These are phyloP conservation scores for Misgurnus anguillicaudatus DNA, from an alignment of 2,113 vertebrate species.

Conservation along the genomic window DNA sequence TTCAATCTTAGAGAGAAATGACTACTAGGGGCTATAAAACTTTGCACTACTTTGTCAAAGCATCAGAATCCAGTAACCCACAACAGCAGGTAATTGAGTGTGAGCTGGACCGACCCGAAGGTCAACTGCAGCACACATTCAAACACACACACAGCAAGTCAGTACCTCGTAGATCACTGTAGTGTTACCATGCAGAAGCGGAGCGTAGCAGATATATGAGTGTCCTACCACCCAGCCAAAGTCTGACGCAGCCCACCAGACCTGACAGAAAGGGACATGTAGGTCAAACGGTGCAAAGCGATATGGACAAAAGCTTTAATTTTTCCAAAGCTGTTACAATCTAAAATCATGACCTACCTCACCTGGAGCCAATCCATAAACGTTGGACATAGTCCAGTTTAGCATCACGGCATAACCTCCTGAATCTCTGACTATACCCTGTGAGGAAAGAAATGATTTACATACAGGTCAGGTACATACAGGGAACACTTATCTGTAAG, in stretches of 20 bases:
- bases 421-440: constrained; percentile 91
- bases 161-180: constrained; percentile 93
- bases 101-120: not conserved
- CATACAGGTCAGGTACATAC: no score
- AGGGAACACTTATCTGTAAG: not conserved
- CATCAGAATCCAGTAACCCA: not conserved
- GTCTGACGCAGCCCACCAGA: constrained; percentile 98
- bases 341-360: constrained; percentile 78
- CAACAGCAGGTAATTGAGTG: constrained; percentile 14
- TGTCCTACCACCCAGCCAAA: constrained; percentile 98
- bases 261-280: constrained; percentile 70
- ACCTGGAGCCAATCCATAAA: constrained; percentile 89
- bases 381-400: constrained; percentile 95
- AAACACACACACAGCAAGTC: constrained; percentile 24
- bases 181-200: constrained; percentile 91
- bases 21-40: not conserved
- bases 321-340: not conserved
- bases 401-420: constrained; percentile 95
- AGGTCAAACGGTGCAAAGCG: not conserved
- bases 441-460: constrained; percentile 13
- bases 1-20: not conserved
- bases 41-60: not conserved
- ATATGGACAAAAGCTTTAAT: not conserved
- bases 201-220: constrained; percentile 96
- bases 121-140: not conserved